Percentiles rank a stretch among this genome's conserved stretches.
Conservation (phyloP, 2,888 invertebrate genomes). For the Zygothrica quintamaculata region DNA sequence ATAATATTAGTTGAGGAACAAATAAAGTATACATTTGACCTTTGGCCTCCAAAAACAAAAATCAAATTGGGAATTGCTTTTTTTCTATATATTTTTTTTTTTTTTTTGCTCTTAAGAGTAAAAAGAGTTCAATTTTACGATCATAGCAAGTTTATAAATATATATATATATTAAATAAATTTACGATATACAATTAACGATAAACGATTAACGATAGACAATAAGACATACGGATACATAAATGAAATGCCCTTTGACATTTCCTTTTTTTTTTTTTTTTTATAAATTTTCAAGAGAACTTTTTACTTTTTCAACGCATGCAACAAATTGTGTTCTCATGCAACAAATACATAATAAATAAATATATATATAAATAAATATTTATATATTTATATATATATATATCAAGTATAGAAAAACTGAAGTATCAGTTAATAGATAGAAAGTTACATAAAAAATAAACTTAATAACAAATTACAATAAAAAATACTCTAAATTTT, state of each 20-base stretch:
- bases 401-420: constrained; percentile 15
- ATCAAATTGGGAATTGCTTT: constrained; percentile 43
- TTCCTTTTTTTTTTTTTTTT: too few relatives aligned
- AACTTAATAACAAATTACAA: constrained; percentile 49
- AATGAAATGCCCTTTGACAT: constrained; percentile 47
- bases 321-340: constrained; percentile 4
- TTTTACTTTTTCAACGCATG: constrained; percentile 64
- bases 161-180: too few relatives aligned
- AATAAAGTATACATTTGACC: constrained; percentile 69
- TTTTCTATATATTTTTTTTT: not conserved
- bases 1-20: constrained; percentile 82
- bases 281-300: constrained; percentile 35
- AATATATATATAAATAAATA: constrained; percentile 34
- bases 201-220: constrained; percentile 30
- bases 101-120: too few relatives aligned
- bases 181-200: constrained; percentile 46
- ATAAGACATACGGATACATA: constrained; percentile 27
- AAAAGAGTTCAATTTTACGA: constrained; percentile 34
- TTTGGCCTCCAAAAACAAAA: constrained; percentile 61
- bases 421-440: constrained; percentile 17
- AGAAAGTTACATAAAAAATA: constrained; percentile 20
- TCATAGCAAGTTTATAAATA: constrained; percentile 28
- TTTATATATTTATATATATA: constrained; percentile 10
- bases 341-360: constrained; percentile 45
- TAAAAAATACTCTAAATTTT: constrained; percentile 22